Base-by-base conservation (phyloP, 2,113 vertebrate genomes). In the Carassius carassius region DNA sequence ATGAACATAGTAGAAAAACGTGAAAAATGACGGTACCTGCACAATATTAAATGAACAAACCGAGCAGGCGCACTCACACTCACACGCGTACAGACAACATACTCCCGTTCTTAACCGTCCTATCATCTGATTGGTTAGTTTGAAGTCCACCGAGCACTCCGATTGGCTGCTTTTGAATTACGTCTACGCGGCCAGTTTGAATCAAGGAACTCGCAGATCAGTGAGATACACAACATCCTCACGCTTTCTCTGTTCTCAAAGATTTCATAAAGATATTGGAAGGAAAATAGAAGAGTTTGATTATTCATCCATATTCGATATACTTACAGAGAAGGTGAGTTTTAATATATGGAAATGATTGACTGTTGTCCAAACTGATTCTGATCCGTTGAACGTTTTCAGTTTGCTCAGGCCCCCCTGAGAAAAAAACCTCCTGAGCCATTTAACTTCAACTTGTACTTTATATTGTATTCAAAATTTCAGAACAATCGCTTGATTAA, bases 151-250 rank as follows among this genome's bases (percentile, higher is more conserved):
- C 8, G 11, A 21, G 37, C 0, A 1, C 41, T 29, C 21, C 76
- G 70, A 94, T 94, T 94, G 93, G 93, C 44, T 44, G 0, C 47
- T 91, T 94, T 94, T 92, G 89, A 94, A 94, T 86, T 5, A 78
- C 75, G 75, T 78, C 85, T 17, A 29, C 89, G 91, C 89, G 88
- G 88, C 79, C 44, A 67, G 90, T 95, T 95, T 92, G 92, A 94
- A 94, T 86, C 51, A 82, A 86, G 56, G 49, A 85, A 75, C 58
- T 84, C 63, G 65, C 85, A 76, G 70, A 78, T 60, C 29, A 49
- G 35, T 17, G 44, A n/a, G 37, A 60, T 19, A 56, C 67, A 77
- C 5, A 47, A 32, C 23, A 69, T 63, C 37, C 37, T 37, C 70
- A 29, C 14, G 58, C 58, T 80, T 14, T 62, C 41, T 62, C 54